Evolutionary conservation across 2,113 vertebrate genomes (phyloP).

Genomic region (Miniopterus natalensis): DNA sequence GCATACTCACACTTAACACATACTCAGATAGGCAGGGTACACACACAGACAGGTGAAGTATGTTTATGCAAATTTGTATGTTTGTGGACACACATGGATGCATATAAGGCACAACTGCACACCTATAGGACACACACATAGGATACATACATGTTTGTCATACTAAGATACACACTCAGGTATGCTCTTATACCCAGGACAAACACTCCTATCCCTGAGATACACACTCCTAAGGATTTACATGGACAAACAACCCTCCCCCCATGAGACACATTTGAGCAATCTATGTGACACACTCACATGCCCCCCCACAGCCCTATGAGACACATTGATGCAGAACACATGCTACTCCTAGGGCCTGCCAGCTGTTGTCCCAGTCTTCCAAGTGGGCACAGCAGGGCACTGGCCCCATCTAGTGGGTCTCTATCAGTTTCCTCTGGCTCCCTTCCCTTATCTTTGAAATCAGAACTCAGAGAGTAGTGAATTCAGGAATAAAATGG

Average conservation of each 20-base stretch:
- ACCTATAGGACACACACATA: neutral
- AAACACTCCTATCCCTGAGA: neutral
- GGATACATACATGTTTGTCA: neutral
- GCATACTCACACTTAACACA: neutral
- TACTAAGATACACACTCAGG: neutral
- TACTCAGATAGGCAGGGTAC: neutral
- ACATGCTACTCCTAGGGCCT: neutral
- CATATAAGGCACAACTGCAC: neutral
- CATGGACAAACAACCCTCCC: neutral
- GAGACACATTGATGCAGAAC: conserved; percentile 17
- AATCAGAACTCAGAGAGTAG: conserved; percentile 3
- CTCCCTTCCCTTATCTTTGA: neutral
- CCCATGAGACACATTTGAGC: conserved; percentile 40
- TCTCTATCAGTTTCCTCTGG: conserved; percentile 11
- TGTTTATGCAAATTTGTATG: neutral
- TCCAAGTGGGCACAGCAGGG: neutral
- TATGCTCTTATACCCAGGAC: neutral
- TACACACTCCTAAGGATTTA: neutral
- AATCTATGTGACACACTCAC: neutral
- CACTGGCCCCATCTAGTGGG: neutral
- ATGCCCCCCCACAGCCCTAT: neutral
- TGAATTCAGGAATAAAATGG: conserved; percentile 43
- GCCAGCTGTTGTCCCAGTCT: conserved; percentile 7
- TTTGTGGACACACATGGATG: neutral
- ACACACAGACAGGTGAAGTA: neutral